These are phyloP conservation scores for Channallabes apus DNA, from an alignment of 2,797 vertebrate species.

Conservation along the genomic window DNA sequence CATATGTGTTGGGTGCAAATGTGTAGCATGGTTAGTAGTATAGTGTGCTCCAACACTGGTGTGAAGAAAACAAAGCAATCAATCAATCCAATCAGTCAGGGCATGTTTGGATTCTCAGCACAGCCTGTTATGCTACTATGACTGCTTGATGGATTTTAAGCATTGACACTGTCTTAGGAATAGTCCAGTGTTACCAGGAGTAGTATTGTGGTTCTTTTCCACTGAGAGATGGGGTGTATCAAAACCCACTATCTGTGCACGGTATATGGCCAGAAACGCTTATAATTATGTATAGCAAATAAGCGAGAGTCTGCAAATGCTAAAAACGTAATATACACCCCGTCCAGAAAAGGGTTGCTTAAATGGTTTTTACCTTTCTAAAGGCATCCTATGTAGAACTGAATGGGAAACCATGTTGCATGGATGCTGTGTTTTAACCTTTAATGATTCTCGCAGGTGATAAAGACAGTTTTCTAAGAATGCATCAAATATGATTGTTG, in stretches of 20 bases:
- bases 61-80: no score
- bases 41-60: no score
- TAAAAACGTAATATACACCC: background rate
- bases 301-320: no score
- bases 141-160: background rate
- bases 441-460: background rate
- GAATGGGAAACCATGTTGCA: background rate
- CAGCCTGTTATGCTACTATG: background rate
- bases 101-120: background rate
- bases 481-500: background rate
- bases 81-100: no score
- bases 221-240: background rate
- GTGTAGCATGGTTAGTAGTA: no score
- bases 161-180: background rate
- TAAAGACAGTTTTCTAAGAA: background rate
- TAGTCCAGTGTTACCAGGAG: background rate
- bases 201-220: background rate
- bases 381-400: no score
- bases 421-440: background rate
- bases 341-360: background rate
- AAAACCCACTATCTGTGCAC: background rate
- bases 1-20: no score
- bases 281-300: background rate
- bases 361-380: background rate
- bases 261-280: background rate